Conservation (phyloP, 2,113 vertebrate species). For the Engystomops pustulosus region DNA sequence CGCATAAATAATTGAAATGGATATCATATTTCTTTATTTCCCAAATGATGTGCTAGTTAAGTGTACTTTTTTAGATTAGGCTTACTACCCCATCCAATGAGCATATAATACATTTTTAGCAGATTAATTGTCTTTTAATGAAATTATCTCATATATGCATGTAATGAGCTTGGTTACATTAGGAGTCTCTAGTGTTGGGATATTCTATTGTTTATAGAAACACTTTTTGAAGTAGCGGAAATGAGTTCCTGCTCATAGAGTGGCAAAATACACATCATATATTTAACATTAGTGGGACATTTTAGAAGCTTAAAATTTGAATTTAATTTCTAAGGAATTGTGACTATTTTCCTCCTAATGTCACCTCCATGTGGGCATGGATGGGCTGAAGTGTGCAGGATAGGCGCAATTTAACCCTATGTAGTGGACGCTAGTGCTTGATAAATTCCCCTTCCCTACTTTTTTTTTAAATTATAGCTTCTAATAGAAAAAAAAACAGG, state of each 20-base stretch:
- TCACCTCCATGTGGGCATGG: too few relatives aligned
- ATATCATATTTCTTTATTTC: slow-evolving; percentile 33
- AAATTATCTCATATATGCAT: slow-evolving; percentile 23
- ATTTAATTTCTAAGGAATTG: neutral
- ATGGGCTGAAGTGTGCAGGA: too few relatives aligned
- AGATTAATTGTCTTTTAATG: slow-evolving; percentile 42
- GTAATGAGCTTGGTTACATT: slow-evolving; percentile 32
- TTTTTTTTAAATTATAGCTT: too few relatives aligned
- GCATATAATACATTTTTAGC: slow-evolving; percentile 24
- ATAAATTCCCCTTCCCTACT: too few relatives aligned
- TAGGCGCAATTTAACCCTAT: too few relatives aligned
- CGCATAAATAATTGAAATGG: slow-evolving; percentile 30
- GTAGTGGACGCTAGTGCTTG: too few relatives aligned
- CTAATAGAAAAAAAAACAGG: too few relatives aligned
- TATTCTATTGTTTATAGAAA: neutral
- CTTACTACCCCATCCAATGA: slow-evolving; percentile 7
- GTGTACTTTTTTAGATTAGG: neutral
- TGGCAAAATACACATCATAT: neutral
- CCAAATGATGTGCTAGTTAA: slow-evolving; percentile 15
- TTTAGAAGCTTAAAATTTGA: neutral
- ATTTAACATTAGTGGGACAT: neutral
- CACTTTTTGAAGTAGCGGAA: slow-evolving; percentile 22
- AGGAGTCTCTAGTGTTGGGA: slow-evolving; percentile 8
- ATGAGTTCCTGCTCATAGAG: neutral
- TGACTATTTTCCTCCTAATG: too few relatives aligned